Evolutionary conservation across 1,140 invertebrate genomes (phyloP), one percentile per base, ranked within the genome.

Genomic region (Pseudomyrmex gracilis): DNA sequence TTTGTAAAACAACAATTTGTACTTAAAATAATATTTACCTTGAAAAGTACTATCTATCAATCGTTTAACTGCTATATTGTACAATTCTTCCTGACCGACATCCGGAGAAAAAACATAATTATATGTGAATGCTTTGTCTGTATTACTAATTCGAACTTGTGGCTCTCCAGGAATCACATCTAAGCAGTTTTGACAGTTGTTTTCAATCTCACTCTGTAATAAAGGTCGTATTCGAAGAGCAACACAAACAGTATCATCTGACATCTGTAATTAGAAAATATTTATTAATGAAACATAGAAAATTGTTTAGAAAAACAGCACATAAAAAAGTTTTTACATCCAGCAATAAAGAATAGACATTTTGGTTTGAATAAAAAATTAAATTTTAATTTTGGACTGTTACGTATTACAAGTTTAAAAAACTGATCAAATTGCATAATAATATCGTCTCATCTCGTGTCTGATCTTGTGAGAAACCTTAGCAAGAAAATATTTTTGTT

Each of bases 121-220:
- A 92, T 97, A 99, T 1, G 98, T 98, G 89, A 98, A 99, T 0
- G 96, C 94, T 87, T 97, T 96, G 43, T 97, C 97, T 4, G 94
- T 95, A 20, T 95, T 95, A 86, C 96, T 95, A 1, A 98, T 95
- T 17, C 95, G 94, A 17, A 98, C 95, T 93, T 98, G 97, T 2
- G 96, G 95, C 64, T 96, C 92, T 15, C 95, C 95, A 5, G 94
- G 87, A 17, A 96, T 93, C 0, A 96, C 95, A 53, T 96, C 94
- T 3, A 98, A 93, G 70, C 96, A 96, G 82, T 95, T 94, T 70
- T 96, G 95, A 90, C 96, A 97, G 1, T 97, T n/a, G 97, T 87
- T 96, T 95, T 95, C 94, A 2, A 95, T 91, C 93, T 99, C 98
- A 15, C 95, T 96, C 49, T 94, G 93, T 55, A 98, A 96, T 57